phyloP scores from a whole-genome alignment of 2,888 invertebrate genomes.

The Machimus atricapillus region DNA sequence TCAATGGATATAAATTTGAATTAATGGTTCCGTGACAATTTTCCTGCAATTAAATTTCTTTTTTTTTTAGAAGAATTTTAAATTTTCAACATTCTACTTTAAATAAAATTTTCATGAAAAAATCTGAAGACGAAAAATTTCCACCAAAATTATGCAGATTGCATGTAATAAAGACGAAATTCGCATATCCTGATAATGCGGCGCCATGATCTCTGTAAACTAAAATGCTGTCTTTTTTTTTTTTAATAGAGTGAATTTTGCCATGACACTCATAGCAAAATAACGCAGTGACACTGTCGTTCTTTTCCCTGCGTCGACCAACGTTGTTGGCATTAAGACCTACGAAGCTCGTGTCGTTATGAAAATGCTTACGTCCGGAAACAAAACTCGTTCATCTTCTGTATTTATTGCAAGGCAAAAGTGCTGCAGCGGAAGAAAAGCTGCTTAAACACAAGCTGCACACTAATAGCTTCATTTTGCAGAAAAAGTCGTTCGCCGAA shows the following conservation, averaged over 20 bases:
- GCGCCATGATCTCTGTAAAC: background rate
- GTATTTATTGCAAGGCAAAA: background rate
- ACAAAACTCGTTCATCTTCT: background rate
- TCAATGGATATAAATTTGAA: background rate
- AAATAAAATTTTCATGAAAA: background rate
- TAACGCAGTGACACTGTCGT: background rate
- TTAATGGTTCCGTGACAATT: background rate
- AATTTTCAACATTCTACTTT: background rate
- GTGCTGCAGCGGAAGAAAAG: conserved; percentile 18
- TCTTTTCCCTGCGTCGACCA: background rate
- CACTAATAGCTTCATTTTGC: conserved; percentile 25
- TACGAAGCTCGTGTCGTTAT: background rate
- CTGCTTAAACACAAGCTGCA: conserved; percentile 18
- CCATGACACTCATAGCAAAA: background rate
- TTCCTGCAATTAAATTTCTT: too few relatives aligned
- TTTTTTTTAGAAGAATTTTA: background rate
- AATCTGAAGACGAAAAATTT: background rate
- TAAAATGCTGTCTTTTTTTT: background rate
- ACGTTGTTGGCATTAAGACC: background rate
- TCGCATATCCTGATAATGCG: background rate
- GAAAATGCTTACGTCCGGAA: conserved; percentile 3
- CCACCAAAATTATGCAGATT: background rate
- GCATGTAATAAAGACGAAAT: background rate
- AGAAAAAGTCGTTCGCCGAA: background rate
- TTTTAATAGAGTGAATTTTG: background rate